phyloP scores from a whole-genome alignment of 2,113 vertebrate species.

The Halichoeres trimaculatus region DNA sequence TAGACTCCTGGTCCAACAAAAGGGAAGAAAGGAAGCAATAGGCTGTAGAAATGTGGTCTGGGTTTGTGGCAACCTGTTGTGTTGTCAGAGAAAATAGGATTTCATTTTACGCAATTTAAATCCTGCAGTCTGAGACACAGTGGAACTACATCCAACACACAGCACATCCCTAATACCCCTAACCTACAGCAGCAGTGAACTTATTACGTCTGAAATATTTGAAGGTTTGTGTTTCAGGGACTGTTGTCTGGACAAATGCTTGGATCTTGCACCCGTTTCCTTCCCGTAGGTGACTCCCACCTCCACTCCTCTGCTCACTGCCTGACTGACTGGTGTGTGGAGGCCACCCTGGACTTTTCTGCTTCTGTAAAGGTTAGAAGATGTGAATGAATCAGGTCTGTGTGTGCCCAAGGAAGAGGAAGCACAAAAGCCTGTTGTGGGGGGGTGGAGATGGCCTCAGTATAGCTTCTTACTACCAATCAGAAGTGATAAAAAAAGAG shows the following conservation, averaged over 20 bases:
- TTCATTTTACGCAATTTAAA: conserved; percentile 3
- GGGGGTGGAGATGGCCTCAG: conserved; percentile 66
- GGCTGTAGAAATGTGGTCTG: conserved; percentile 3
- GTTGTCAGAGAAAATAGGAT: conserved; percentile 1
- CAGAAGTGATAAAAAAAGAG: conserved; percentile 73
- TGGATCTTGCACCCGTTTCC: conserved; percentile 16
- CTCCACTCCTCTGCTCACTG: conserved; percentile 18
- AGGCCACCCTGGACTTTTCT: conserved; percentile 40
- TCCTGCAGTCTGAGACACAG: not conserved
- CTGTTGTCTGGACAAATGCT: conserved; percentile 1
- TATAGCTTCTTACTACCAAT: conserved; percentile 73
- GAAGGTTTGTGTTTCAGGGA: not conserved
- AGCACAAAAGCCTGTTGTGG: conserved; percentile 66
- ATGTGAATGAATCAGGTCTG: conserved; percentile 70
- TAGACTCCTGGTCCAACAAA: conserved; percentile 12
- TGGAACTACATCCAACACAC: too few relatives aligned
- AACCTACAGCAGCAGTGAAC: not conserved
- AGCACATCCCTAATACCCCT: not conserved
- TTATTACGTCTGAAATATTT: not conserved
- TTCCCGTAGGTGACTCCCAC: conserved; percentile 28
- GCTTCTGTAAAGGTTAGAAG: conserved; percentile 66
- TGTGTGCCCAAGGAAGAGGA: conserved; percentile 52
- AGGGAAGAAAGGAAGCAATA: conserved; percentile 3
- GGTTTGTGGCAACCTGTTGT: conserved; percentile 32
- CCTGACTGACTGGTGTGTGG: conserved; percentile 29